Conservation (phyloP, 2,113 vertebrate species). For the Hippocampus mohnikei region DNA sequence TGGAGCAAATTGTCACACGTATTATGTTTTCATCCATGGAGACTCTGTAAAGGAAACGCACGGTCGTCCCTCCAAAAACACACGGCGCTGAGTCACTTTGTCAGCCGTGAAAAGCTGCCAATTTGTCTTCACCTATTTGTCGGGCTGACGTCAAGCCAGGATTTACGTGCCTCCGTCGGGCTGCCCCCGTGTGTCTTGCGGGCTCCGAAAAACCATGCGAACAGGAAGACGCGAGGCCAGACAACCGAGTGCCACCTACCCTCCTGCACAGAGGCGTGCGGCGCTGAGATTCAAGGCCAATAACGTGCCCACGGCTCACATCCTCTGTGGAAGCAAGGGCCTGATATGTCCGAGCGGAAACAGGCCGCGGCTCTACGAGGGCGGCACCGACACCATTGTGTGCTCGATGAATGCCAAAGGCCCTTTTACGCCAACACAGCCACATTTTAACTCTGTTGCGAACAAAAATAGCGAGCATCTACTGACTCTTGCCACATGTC, state of each 20-base stretch:
- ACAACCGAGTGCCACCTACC: slow-evolving; percentile 29
- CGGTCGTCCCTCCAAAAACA: slow-evolving; percentile 34
- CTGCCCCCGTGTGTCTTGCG: slow-evolving; percentile 57
- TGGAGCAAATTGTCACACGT: background rate
- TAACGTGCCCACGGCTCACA: slow-evolving; percentile 65
- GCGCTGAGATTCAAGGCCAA: slow-evolving; percentile 71
- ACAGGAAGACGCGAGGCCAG: slow-evolving; percentile 60
- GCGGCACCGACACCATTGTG: slow-evolving; percentile 52
- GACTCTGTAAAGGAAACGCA: slow-evolving; percentile 32
- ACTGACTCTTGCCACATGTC: no score
- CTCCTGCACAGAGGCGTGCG: slow-evolving; percentile 49
- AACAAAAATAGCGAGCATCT: no score
- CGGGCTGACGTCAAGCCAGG: slow-evolving; percentile 69
- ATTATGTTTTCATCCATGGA: slow-evolving; percentile 24
- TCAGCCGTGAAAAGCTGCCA: slow-evolving; percentile 25
- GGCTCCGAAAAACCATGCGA: slow-evolving; percentile 59
- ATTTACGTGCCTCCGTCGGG: slow-evolving; percentile 32
- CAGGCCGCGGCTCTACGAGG: slow-evolving; percentile 43
- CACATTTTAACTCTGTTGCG: no score
- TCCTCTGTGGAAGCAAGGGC: slow-evolving; percentile 69
- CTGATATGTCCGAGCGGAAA: slow-evolving; percentile 58
- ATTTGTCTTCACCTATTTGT: slow-evolving; percentile 28
- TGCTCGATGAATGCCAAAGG: slow-evolving; percentile 24
- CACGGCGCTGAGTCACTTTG: slow-evolving; percentile 39
- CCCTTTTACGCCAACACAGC: background rate